A percentile compares a stretch with the other conserved stretches of the same genome.
Evolutionary conservation across 2,888 invertebrate species (phyloP).

Genomic region (Theodoxus fluviatilis): DNA sequence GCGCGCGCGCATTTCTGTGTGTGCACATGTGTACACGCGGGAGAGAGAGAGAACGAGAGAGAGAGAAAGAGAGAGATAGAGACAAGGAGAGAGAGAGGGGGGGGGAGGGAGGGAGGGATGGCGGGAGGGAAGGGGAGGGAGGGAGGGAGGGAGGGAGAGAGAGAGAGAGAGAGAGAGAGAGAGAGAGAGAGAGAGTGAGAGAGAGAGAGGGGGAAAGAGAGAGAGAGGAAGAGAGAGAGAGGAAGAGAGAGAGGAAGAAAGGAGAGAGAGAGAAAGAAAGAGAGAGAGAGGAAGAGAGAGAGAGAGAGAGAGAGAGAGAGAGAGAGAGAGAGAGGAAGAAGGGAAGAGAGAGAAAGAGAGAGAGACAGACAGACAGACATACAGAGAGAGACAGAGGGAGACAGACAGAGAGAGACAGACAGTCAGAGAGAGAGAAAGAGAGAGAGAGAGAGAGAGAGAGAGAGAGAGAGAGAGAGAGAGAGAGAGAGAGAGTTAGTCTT

Average conservation of each 20-base stretch:
- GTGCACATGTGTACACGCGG: too few relatives aligned
- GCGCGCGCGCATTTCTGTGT: too few relatives aligned
- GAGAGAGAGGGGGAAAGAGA: not conserved
- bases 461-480: not conserved
- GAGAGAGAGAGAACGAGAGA: too few relatives aligned
- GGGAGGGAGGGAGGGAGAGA: too few relatives aligned
- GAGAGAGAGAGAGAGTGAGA: not conserved
- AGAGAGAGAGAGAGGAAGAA: not conserved
- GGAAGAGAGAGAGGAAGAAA: slow-evolving; percentile 8
- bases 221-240: not conserved
- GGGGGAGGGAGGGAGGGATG: too few relatives aligned
- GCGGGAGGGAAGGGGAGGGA: too few relatives aligned
- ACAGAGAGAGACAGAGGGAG: not conserved
- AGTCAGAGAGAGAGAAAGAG: not conserved
- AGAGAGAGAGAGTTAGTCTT: not conserved
- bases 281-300: not conserved
- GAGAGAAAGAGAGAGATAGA: too few relatives aligned
- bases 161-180: too few relatives aligned
- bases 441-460: not conserved
- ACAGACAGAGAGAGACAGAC: not conserved
- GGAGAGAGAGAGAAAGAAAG: slow-evolving; percentile 1
- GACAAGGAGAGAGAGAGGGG: too few relatives aligned
- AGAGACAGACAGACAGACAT: slow-evolving; percentile 5
- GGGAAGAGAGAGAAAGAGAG: not conserved
- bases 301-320: not conserved